Base-by-base conservation (phyloP, 2,888 invertebrate genomes). In the Lobophora halterata region DNA sequence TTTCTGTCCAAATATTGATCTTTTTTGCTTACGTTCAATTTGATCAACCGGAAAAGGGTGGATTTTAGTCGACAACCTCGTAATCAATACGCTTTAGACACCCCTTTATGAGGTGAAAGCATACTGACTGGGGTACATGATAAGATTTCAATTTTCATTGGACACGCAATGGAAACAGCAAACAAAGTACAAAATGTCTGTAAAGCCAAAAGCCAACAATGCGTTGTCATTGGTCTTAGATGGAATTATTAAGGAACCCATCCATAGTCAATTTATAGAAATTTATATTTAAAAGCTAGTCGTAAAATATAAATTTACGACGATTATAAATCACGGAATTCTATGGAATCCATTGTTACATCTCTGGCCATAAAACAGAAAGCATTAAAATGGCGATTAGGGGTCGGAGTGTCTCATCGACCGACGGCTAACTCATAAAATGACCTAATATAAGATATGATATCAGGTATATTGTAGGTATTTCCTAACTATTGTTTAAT, bases 1-100 rank as follows among this genome's bases (percentile, higher is more conserved):
- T 77, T 79, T 76, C 77, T 82, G 85, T 83, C 85, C 64, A 85
- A 85, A 86, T 85, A 86, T 86, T 86, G 82, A 83, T 71, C 71
- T 76, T 81, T 82, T 82, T 79, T 75, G 66, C 68, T 79, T 82
- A 81, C 81, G 74, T 68, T 77, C 57, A 49, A 65, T 72, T 74
- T 57, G 64, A 63, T 63, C 47, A 51, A 55, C 67, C 67, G 78
- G 75, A 79, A 76, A 71, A 71, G 76, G 74, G 77, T 66, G 66
- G 68, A 69, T 70, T 75, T 71, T 65, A 67, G 61, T 65, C 52
- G 58, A 65, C 61, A 65, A 65, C 50, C 54, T 57, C 50, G 74
- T 71, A 78, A 78, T 78, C 71, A 71, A 82, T 78, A 73, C 70
- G 52, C 54, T 52, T 55, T 47, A 56, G 54, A 62, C 71, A 68